Conservation (phyloP, 2,888 invertebrate genomes). For the Tribolium freemani region DNA sequence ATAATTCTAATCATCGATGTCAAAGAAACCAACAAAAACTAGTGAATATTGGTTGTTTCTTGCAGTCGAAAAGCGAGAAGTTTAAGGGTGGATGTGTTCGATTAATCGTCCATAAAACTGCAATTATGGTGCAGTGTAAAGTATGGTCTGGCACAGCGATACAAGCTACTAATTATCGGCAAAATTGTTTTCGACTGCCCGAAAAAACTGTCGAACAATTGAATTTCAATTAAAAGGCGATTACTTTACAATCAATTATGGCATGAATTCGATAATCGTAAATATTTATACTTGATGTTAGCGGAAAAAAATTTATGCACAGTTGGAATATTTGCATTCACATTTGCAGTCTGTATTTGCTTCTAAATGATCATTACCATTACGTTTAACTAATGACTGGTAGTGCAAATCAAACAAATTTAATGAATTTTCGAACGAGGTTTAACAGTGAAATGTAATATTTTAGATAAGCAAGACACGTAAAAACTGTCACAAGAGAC, state of each 20-base stretch:
- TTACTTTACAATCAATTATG: constrained; percentile 28
- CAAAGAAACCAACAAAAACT: neutral
- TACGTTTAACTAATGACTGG: neutral
- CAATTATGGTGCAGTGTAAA: constrained; percentile 12
- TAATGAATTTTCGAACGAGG: neutral
- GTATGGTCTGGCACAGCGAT: neutral
- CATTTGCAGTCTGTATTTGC: constrained; percentile 1
- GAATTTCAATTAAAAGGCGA: constrained; percentile 37
- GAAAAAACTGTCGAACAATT: constrained; percentile 28
- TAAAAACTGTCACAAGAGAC: constrained; percentile 17
- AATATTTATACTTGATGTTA: constrained; percentile 24
- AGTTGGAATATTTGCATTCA: constrained; percentile 3
- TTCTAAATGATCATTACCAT: neutral
- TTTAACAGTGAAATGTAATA: constrained; percentile 5
- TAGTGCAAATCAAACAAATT: neutral
- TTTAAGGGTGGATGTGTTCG: neutral
- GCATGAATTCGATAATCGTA: constrained; percentile 22
- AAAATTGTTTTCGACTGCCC: constrained; percentile 2
- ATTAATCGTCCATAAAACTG: constrained; percentile 15
- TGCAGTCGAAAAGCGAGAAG: too few relatives aligned
- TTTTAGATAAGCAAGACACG: constrained; percentile 21
- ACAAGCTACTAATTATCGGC: constrained; percentile 21
- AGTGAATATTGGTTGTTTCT: neutral
- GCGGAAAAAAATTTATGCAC: constrained; percentile 2
- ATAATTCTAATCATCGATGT: constrained; percentile 42